Evolutionary conservation across 1,140 invertebrate genomes (phyloP).

Genomic region (Drosophila carrolli): DNA sequence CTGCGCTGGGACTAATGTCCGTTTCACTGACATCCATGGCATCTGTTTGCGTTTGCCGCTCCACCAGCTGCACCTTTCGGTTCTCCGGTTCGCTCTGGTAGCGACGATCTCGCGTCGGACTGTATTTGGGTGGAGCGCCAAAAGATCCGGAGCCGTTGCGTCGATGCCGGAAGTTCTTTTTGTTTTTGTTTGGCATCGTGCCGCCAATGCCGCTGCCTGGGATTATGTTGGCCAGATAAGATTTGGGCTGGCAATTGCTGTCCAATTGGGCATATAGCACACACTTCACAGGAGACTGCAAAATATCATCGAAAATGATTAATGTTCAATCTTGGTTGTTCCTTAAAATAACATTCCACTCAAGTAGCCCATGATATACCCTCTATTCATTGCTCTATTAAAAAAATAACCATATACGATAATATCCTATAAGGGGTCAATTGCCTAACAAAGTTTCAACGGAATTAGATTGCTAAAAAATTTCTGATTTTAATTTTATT

Average conservation of each 20-base stretch:
- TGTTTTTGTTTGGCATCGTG: constrained; percentile 84
- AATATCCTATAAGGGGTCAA: no score
- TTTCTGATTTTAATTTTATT: no score
- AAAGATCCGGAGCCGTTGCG: constrained; percentile 87
- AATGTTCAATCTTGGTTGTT: background rate
- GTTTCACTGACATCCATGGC: constrained; percentile 87
- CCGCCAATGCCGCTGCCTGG: constrained; percentile 21
- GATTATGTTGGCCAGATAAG: constrained; percentile 83
- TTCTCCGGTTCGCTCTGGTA: constrained; percentile 85
- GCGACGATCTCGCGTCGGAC: constrained; percentile 86
- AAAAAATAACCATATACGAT: no score
- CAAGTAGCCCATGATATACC: no score
- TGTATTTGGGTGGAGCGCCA: constrained; percentile 85
- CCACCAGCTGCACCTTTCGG: constrained; percentile 85
- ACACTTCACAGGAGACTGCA: constrained; percentile 86
- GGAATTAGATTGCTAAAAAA: no score
- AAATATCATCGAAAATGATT: background rate
- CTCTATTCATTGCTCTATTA: no score
- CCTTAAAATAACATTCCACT: no score
- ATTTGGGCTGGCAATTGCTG: constrained; percentile 86
- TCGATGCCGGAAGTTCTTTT: constrained; percentile 85
- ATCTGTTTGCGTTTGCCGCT: constrained; percentile 90
- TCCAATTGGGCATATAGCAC: constrained; percentile 88
- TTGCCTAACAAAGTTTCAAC: no score
- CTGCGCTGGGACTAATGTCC: constrained; percentile 85